Percentiles rank a stretch among this genome's conserved stretches.
Evolutionary conservation across 2,888 invertebrate genomes (phyloP).

Genomic region (Diarsia rubi): DNA sequence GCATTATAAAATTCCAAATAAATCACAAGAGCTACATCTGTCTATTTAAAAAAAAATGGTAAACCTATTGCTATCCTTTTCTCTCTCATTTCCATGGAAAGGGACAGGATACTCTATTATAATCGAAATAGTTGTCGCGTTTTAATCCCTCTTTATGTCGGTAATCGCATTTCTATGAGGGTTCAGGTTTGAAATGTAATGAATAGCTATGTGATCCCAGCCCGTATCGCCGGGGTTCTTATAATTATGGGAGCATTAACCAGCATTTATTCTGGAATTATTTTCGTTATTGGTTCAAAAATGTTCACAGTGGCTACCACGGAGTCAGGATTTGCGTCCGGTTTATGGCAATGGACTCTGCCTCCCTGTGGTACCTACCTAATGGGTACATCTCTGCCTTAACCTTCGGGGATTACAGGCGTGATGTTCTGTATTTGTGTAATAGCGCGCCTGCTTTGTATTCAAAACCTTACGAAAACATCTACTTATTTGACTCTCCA

Average conservation of each 20-base stretch:
- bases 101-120: conserved; percentile 36
- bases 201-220: conserved; percentile 11
- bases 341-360: too few relatives aligned
- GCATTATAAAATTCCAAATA: conserved; percentile 18
- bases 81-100: conserved; percentile 1
- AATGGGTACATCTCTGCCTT: too few relatives aligned
- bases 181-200: conserved; percentile 33
- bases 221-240: conserved; percentile 3
- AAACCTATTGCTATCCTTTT: conserved; percentile 12
- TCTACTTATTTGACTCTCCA: neutral
- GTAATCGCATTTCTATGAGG: conserved; percentile 53
- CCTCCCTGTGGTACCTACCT: too few relatives aligned
- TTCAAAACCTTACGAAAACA: neutral
- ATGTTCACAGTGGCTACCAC: too few relatives aligned
- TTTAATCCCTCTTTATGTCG: conserved; percentile 51
- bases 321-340: too few relatives aligned
- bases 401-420: too few relatives aligned
- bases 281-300: neutral
- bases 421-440: too few relatives aligned
- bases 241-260: neutral
- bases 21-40: conserved; percentile 37
- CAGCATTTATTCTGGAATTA: conserved; percentile 4
- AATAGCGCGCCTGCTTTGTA: neutral
- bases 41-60: conserved; percentile 10
- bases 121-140: conserved; percentile 52